Base-by-base conservation (phyloP, 2,888 invertebrate species). In the Drosophila melanosoma region DNA sequence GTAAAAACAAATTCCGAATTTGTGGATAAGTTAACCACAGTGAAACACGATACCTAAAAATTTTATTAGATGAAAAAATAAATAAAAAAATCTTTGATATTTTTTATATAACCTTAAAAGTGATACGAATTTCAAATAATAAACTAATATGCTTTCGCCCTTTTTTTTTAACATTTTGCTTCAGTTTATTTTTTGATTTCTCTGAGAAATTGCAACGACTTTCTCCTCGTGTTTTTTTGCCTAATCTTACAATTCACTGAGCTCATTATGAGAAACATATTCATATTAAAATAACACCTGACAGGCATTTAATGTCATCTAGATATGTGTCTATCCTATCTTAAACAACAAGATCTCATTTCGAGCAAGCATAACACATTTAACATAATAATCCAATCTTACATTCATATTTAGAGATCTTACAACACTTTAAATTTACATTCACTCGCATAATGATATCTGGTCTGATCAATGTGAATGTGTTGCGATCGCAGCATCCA, bases 401-500 rank as follows among this genome's bases (percentile, higher is more conserved):
- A 26, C 33, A 36, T 54, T 52, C 56, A 69, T 53, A 38, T 53
- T 59, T 26, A 54, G 17, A 26, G 53, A 48, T 59, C 48, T 40
- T 40, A 29, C 35, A n/a, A 10, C 29, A 49, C 33, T 60, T 35
- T 23, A 52, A 56, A 45, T 48, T 48, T 32, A 38, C 20, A 57
- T 60, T 33, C 40, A 35, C 52, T 36, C 40, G 59, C 33, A 61
- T 23, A 32, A 49, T 29, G 56, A 69, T 71, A 23, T 35, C 7
- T 62, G 12, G n/a, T 11, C 48, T 53, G 63, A 61, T 71, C 36
- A 29, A 72, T 65, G 42, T 26, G 70, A 76, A 52, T 35, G 59
- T 36, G 33, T 51, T 29, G 36, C 45, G 58, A 63, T 45, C 61
- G 54, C 63, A 60, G 74, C 20, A 45, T 52, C 51, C 60, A 52